Evolutionary conservation across 2,797 vertebrate species (phyloP).

Genomic region (Vireo griseus): DNA sequence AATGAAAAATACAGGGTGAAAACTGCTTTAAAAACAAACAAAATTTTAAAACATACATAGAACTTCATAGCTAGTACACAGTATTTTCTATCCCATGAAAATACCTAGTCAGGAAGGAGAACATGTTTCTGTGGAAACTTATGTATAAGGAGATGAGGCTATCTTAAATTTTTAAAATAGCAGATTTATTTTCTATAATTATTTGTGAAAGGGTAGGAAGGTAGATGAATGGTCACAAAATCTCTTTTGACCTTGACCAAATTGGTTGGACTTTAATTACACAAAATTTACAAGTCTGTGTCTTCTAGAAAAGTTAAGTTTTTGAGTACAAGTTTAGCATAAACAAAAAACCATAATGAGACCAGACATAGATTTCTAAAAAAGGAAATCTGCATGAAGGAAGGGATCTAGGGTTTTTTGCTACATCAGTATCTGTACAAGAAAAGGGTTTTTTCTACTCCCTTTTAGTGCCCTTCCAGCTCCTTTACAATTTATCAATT

Average conservation of each 20-base stretch:
- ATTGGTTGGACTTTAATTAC: not conserved
- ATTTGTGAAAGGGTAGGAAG: not conserved
- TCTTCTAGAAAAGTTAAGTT: not conserved
- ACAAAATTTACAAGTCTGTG: not conserved
- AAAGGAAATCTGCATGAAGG: not conserved
- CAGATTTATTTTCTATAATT: not conserved
- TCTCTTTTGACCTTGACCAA: not conserved
- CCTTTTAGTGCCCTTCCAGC: not conserved
- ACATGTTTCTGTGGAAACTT: not conserved
- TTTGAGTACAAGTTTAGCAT: not conserved
- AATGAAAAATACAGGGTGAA: not conserved
- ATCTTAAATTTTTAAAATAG: not conserved
- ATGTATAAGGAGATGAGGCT: not conserved
- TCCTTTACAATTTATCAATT: not conserved
- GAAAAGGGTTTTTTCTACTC: not conserved
- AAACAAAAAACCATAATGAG: not conserved
- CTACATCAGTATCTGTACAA: not conserved
- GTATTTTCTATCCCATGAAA: not conserved
- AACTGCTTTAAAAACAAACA: not conserved
- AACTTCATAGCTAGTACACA: not conserved
- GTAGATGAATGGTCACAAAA: not conserved
- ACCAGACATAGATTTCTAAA: not conserved
- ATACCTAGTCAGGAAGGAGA: not conserved
- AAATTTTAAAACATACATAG: not conserved
- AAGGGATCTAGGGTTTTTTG: not conserved